These are phyloP conservation scores for Gasterosteus nipponicus DNA, from an alignment of 2,113 vertebrate genomes.

Conservation along the genomic window DNA sequence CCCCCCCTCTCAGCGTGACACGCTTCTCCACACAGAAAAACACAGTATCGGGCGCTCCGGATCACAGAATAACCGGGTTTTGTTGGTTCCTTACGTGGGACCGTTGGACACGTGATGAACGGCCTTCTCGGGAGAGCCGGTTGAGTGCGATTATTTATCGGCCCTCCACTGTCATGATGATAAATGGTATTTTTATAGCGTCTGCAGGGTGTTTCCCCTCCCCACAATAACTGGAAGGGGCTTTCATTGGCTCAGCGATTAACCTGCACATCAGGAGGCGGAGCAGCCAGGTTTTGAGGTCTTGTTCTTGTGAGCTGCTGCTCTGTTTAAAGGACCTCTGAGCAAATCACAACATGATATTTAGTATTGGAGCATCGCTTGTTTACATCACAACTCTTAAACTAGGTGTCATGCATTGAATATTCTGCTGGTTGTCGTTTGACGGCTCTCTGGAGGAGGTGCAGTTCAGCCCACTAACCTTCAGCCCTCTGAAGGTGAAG, in stretches of 20 bases:
- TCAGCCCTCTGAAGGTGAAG: slow-evolving; percentile 15
- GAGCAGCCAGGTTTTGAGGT: not conserved
- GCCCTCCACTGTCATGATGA: slow-evolving; percentile 46
- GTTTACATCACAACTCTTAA: not conserved
- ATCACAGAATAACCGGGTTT: slow-evolving; percentile 42
- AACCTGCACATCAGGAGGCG: slow-evolving; percentile 16
- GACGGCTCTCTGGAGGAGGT: not conserved
- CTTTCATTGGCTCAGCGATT: slow-evolving; percentile 44
- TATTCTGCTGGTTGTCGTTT: not conserved
- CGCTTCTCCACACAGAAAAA: slow-evolving; percentile 48
- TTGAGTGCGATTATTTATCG: slow-evolving; percentile 56
- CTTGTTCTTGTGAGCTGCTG: not conserved
- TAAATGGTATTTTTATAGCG: slow-evolving; percentile 50
- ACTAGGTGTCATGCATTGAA: not conserved
- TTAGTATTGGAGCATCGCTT: not conserved
- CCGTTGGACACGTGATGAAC: slow-evolving; percentile 51
- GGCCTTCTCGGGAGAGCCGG: slow-evolving; percentile 38
- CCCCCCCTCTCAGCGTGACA: slow-evolving; percentile 31
- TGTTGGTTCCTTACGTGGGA: slow-evolving; percentile 15
- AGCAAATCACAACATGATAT: not conserved
- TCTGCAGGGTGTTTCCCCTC: slow-evolving; percentile 29
- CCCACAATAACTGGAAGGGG: slow-evolving; percentile 18
- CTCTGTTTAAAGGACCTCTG: not conserved
- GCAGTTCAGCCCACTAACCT: too few species aligned
- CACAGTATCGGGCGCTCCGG: slow-evolving; percentile 5